phyloP scores from a whole-genome alignment of 2,113 vertebrate genomes.

The Onychostruthus taczanowskii region DNA sequence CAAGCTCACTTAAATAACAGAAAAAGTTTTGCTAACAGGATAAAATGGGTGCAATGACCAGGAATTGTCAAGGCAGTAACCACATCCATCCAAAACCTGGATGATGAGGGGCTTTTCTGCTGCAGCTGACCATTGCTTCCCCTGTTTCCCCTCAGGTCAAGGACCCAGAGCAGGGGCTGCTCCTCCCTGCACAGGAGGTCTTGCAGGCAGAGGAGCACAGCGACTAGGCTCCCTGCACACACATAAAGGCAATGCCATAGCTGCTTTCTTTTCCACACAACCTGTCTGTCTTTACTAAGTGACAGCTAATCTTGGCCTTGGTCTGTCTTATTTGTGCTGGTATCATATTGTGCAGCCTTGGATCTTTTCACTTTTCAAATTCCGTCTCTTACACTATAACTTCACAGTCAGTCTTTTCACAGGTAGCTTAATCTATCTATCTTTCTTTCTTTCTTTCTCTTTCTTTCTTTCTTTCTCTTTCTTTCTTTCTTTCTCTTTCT shows the following conservation, averaged over 20 bases:
- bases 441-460: too few species aligned
- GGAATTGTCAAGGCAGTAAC: neutral
- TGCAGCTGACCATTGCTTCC: neutral
- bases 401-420: neutral
- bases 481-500: too few species aligned
- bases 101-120: rapidly evolving
- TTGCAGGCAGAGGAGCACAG: neutral
- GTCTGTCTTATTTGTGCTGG: neutral
- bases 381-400: neutral
- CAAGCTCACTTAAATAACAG: neutral
- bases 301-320: neutral
- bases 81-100: neutral
- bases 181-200: neutral
- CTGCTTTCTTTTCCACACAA: neutral
- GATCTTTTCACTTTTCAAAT: neutral
- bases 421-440: neutral
- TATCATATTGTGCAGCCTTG: neutral
- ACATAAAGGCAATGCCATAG: neutral
- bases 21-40: neutral
- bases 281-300: neutral
- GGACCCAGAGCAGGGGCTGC: rapidly evolving
- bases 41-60: neutral
- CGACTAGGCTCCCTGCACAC: rapidly evolving
- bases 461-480: neutral
- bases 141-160: neutral